Percentiles rank a stretch among this genome's conserved stretches.
These are phyloP conservation scores for Drosophila paulistorum DNA, from an alignment of 1,140 invertebrate genomes.

Conservation along the genomic window DNA sequence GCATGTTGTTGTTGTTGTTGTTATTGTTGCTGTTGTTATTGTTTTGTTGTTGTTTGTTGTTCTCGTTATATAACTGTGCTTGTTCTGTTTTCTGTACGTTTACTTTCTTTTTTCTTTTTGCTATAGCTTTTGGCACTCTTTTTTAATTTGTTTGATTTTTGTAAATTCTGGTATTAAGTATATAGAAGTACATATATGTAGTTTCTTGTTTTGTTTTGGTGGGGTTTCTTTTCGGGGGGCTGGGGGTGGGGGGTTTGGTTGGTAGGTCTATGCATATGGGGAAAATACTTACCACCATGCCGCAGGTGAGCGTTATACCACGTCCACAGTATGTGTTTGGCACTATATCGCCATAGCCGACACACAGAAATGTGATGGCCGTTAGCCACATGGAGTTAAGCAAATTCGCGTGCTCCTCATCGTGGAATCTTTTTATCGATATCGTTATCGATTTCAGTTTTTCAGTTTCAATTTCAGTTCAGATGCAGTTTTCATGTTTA, in stretches of 20 bases:
- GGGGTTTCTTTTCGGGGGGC: background rate
- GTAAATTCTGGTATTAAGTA: no score
- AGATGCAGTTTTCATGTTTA: background rate
- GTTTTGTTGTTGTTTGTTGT: background rate
- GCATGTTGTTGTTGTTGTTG: constrained; percentile 23
- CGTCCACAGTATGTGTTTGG: constrained; percentile 97
- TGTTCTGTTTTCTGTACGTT: background rate
- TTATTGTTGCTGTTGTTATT: background rate
- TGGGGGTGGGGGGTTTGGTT: background rate
- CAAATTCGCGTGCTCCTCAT: constrained; percentile 94
- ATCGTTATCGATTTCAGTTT: constrained; percentile 2
- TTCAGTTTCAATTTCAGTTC: constrained; percentile 1
- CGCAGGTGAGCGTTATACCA: constrained; percentile 94
- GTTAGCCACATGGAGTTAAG: constrained; percentile 97
- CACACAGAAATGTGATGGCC: constrained; percentile 93
- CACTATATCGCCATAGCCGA: constrained; percentile 94
- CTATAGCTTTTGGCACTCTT: constrained; percentile 5
- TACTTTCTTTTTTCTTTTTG: constrained; percentile 28
- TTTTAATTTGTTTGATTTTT: no score
- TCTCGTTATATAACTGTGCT: background rate
- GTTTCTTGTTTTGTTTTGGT: constrained; percentile 28
- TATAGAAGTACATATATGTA: background rate
- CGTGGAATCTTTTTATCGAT: constrained; percentile 88
- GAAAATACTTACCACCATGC: constrained; percentile 93
- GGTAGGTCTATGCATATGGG: constrained; percentile 19